phyloP scores from a whole-genome alignment of 2,113 vertebrate species.

The Oryzias woworae region DNA sequence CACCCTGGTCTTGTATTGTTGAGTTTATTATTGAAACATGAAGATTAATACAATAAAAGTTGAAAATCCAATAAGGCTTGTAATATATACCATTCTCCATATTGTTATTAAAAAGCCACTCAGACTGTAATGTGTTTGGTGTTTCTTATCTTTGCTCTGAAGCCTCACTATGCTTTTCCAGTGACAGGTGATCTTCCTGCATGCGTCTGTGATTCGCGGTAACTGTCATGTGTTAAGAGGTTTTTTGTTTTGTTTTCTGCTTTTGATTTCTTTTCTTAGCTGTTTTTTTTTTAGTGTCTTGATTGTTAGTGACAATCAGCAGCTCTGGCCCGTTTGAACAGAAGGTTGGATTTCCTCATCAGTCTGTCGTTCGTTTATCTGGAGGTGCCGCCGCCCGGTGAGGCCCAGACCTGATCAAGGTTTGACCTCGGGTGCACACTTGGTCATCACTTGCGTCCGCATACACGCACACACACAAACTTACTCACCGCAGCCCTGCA shows the following conservation, averaged over 20 bases:
- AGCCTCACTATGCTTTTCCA: constrained; percentile 37
- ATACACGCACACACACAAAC: too few species aligned
- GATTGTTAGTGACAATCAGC: constrained; percentile 92
- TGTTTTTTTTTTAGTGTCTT: constrained; percentile 82
- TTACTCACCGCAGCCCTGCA: too few species aligned
- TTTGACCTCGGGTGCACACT: too few species aligned
- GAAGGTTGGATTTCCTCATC: constrained; percentile 91
- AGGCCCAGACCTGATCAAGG: constrained; percentile 87
- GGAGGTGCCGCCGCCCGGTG: constrained; percentile 79
- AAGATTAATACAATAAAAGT: constrained; percentile 16
- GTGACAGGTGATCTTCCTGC: constrained; percentile 58
- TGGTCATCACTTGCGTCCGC: too few species aligned
- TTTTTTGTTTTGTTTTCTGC: constrained; percentile 74
- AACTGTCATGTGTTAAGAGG: constrained; percentile 65
- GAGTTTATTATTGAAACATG: constrained; percentile 14
- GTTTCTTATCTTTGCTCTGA: too few species aligned
- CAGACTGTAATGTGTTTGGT: constrained; percentile 5
- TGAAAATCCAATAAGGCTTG: constrained; percentile 15
- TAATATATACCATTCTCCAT: constrained; percentile 7
- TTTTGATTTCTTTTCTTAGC: constrained; percentile 82
- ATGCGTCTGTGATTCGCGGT: constrained; percentile 56
- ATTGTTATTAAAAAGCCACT: constrained; percentile 34
- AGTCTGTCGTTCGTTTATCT: constrained; percentile 91
- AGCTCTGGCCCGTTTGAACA: constrained; percentile 82
- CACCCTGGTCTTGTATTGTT: constrained; percentile 30